Evolutionary conservation across 2,113 vertebrate genomes (phyloP).

Genomic region (Epinephelus fuscoguttatus): DNA sequence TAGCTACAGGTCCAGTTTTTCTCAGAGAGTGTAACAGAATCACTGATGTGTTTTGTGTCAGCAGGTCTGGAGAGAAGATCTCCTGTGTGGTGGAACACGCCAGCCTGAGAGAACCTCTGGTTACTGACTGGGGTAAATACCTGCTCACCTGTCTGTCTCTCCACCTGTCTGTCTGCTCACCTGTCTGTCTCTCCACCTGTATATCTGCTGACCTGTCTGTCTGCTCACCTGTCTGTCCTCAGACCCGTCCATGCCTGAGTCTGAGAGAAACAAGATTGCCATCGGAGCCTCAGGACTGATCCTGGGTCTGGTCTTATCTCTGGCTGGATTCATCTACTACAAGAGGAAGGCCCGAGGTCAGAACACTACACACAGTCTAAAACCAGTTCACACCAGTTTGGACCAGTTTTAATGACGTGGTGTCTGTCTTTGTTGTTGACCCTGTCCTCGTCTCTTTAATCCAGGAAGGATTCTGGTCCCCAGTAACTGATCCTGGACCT

Average conservation of each 20-base stretch:
- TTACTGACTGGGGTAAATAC: conserved; percentile 55
- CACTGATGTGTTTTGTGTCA: conserved; percentile 19
- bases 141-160: no score
- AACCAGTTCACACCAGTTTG: neutral
- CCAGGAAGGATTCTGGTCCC: conserved; percentile 54
- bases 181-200: neutral
- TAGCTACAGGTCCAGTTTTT: no score
- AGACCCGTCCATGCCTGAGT: conserved; percentile 25
- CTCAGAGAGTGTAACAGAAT: no score
- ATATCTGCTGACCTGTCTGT: neutral
- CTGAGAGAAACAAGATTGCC: no score
- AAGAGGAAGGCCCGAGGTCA: conserved; percentile 55
- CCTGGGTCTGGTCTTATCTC: no score
- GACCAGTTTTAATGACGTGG: neutral
- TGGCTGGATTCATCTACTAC: no score
- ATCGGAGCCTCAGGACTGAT: no score
- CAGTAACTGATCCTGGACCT: conserved; percentile 16
- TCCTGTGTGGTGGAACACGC: conserved; percentile 63
- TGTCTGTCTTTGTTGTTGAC: neutral
- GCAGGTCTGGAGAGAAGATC: conserved; percentile 62
- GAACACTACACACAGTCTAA: neutral
- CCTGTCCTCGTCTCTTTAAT: neutral
- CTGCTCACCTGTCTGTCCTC: neutral
- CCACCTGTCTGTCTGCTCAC: no score
- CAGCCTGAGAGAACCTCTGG: conserved; percentile 52